These are phyloP conservation scores for Hoplostethus mediterraneus DNA, from an alignment of 2,797 vertebrate species.

Conservation along the genomic window DNA sequence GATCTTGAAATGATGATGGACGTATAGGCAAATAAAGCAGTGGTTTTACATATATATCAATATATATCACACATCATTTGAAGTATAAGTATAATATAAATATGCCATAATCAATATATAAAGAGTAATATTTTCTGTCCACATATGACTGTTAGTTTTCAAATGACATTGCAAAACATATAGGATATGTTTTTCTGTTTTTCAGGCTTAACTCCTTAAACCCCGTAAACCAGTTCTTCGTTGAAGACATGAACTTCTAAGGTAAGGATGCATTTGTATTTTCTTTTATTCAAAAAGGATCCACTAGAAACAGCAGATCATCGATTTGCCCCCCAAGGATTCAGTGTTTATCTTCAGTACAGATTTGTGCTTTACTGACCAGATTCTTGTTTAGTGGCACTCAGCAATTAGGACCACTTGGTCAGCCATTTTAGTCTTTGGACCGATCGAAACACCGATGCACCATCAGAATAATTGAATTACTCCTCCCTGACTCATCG, in stretches of 20 bases:
- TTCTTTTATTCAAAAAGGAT: not conserved
- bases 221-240: conserved; percentile 2
- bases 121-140: too few relatives aligned
- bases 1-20: not conserved
- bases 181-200: conserved; percentile 54
- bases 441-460: conserved; percentile 70
- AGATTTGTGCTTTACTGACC: conserved; percentile 37
- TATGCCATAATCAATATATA: too few relatives aligned
- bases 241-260: conserved; percentile 23
- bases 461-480: conserved; percentile 77
- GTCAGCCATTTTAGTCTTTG: conserved; percentile 75
- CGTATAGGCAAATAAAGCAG: not conserved
- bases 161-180: conserved; percentile 13
- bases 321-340: not conserved
- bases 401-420: conserved; percentile 63
- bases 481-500: conserved; percentile 76
- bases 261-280: conserved; percentile 63
- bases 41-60: not conserved
- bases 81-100: not conserved
- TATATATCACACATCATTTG: not conserved
- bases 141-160: not conserved
- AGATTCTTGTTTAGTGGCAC: conserved; percentile 61
- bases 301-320: not conserved
- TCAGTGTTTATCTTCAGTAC: not conserved
- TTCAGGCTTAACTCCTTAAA: conserved; percentile 50